Conservation (phyloP, 2,888 invertebrate genomes). For the Troides helena region DNA sequence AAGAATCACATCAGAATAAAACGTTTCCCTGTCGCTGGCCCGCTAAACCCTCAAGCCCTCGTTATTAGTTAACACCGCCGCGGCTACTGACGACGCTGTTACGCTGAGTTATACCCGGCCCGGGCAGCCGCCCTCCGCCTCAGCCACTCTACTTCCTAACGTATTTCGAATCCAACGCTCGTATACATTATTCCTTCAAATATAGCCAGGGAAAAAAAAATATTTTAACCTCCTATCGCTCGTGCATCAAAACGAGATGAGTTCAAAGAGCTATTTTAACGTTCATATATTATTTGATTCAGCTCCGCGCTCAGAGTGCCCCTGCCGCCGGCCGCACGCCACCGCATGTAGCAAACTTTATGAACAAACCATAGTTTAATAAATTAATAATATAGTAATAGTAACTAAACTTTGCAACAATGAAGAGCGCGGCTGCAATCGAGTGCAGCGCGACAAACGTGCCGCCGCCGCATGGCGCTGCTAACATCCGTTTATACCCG, state of each 20-base stretch:
- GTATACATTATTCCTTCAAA: slow-evolving; percentile 53
- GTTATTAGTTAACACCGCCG: slow-evolving; percentile 65
- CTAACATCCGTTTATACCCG: no score
- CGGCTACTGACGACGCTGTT: slow-evolving; percentile 60
- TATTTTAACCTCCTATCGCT: slow-evolving; percentile 50
- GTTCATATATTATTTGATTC: slow-evolving; percentile 58
- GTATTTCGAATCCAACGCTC: slow-evolving; percentile 53
- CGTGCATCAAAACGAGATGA: slow-evolving; percentile 63
- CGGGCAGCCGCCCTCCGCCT: slow-evolving; percentile 42
- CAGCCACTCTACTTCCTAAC: slow-evolving; percentile 55
- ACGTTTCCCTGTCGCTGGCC: slow-evolving; percentile 69
- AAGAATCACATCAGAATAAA: slow-evolving; percentile 62
- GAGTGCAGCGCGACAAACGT: no score
- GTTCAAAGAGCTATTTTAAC: slow-evolving; percentile 55
- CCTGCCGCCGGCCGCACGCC: not conserved
- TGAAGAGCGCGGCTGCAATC: no score
- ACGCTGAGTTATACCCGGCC: slow-evolving; percentile 53
- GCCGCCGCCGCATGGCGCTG: no score
- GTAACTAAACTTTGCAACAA: no score
- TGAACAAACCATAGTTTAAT: no score
- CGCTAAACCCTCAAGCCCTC: slow-evolving; percentile 58
- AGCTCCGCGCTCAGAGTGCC: slow-evolving; percentile 41
- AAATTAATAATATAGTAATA: no score
- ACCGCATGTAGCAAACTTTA: no score
- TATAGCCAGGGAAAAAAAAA: slow-evolving; percentile 43